These are phyloP conservation scores for Pegoplata infirma DNA, from an alignment of 2,888 invertebrate species.

Conservation along the genomic window DNA sequence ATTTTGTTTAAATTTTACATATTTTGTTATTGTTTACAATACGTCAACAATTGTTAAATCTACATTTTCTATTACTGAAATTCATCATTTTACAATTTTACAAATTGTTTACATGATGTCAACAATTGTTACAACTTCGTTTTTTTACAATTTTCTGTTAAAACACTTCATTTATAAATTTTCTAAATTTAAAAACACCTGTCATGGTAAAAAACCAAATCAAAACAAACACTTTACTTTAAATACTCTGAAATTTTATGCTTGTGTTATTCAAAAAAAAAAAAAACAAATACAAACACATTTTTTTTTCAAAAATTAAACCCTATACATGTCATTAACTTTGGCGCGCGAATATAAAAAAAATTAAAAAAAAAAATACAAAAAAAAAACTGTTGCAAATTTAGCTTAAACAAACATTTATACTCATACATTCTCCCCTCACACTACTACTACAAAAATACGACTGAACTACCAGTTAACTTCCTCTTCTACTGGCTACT, in stretches of 20 bases:
- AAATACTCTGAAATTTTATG: slow-evolving; percentile 7
- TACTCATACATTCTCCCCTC: background rate
- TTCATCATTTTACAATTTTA: too few species aligned
- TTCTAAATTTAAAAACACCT: too few species aligned
- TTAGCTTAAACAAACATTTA: slow-evolving; percentile 34
- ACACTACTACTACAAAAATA: background rate
- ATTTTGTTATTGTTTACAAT: too few species aligned
- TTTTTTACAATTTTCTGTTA: too few species aligned
- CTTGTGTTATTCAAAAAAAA: background rate
- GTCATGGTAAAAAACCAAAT: background rate
- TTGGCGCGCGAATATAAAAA: slow-evolving; percentile 28
- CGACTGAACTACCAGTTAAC: background rate
- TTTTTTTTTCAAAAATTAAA: background rate
- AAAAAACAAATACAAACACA: background rate
- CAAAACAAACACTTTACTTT: background rate
- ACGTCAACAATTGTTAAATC: too few species aligned
- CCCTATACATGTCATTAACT: slow-evolving; percentile 33
- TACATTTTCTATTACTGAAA: too few species aligned
- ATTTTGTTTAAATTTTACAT: too few species aligned
- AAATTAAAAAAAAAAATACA: slow-evolving; percentile 8
- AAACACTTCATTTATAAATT: too few species aligned
- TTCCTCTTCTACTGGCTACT: background rate
- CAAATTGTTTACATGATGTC: too few species aligned
- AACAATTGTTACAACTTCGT: too few species aligned
- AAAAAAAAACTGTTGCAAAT: slow-evolving; percentile 49